Conservation (phyloP, 1,140 invertebrate genomes). For the Magallana ariakensis region DNA sequence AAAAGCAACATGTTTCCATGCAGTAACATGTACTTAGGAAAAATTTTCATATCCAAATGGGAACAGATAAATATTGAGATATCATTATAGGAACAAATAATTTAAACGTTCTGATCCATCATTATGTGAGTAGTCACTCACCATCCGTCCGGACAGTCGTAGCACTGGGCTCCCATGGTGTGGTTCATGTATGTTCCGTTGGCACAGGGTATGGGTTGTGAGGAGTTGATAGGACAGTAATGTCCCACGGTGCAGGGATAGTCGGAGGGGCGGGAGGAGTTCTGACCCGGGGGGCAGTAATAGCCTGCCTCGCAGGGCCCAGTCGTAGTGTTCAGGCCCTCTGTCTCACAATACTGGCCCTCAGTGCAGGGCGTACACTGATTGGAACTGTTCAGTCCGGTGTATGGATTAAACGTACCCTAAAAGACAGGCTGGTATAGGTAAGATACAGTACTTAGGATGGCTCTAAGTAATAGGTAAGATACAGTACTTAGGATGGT, state of each 20-base stretch:
- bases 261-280: conserved; percentile 65
- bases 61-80: too few species aligned
- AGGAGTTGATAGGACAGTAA: conserved; percentile 69
- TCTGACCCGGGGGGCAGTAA: conserved; percentile 76
- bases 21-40: too few species aligned
- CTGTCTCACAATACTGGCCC: conserved; percentile 70
- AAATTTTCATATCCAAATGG: too few species aligned
- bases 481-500: too few species aligned
- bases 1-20: not conserved
- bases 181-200: conserved; percentile 78
- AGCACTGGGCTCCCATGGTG: conserved; percentile 70
- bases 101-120: too few species aligned
- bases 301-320: conserved; percentile 73
- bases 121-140: conserved; percentile 54
- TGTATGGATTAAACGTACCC: conserved; percentile 72
- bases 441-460: too few species aligned
- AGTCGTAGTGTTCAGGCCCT: conserved; percentile 68
- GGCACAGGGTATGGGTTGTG: conserved; percentile 67
- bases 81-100: too few species aligned
- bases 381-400: conserved; percentile 62
- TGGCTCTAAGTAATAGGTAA: too few species aligned
- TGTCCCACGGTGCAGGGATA: conserved; percentile 72
- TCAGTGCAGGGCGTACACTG: conserved; percentile 74
- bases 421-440: conserved; percentile 47
- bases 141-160: conserved; percentile 75